Evolutionary conservation across 2,113 vertebrate species (phyloP).

Genomic region (Scolopax mira): DNA sequence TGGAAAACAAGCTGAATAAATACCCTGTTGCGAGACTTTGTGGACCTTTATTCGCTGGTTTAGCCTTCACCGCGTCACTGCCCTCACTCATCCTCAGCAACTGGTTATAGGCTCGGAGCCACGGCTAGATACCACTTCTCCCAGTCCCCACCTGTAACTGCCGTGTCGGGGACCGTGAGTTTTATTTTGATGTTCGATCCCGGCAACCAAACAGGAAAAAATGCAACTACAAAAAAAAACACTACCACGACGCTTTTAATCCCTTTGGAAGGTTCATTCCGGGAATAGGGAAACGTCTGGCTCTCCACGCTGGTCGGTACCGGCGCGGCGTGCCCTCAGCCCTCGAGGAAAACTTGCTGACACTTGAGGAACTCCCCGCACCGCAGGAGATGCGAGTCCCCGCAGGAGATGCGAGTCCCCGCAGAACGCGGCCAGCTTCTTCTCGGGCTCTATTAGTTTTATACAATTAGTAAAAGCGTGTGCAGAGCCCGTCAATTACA

Average conservation of each 20-base stretch:
- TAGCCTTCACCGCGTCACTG: background rate
- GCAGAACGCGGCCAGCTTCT: background rate
- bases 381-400: background rate
- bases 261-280: background rate
- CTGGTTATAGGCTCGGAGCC: background rate
- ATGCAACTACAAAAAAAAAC: background rate
- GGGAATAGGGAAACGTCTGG: background rate
- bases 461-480: background rate
- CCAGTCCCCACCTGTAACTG: background rate
- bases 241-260: background rate
- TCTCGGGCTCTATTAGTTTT: accelerated
- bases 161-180: accelerated
- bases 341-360: background rate
- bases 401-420: background rate
- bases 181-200: background rate
- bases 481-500: background rate
- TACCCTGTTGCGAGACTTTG: background rate
- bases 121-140: background rate
- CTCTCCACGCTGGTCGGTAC: background rate
- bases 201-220: background rate
- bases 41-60: background rate
- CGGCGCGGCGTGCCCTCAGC: background rate
- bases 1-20: background rate
- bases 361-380: background rate
- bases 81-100: background rate